A percentile compares a stretch with the other conserved stretches of the same genome.
Evolutionary conservation across 2,888 invertebrate species (phyloP).

Genomic region (Cyrtodaria siliqua): DNA sequence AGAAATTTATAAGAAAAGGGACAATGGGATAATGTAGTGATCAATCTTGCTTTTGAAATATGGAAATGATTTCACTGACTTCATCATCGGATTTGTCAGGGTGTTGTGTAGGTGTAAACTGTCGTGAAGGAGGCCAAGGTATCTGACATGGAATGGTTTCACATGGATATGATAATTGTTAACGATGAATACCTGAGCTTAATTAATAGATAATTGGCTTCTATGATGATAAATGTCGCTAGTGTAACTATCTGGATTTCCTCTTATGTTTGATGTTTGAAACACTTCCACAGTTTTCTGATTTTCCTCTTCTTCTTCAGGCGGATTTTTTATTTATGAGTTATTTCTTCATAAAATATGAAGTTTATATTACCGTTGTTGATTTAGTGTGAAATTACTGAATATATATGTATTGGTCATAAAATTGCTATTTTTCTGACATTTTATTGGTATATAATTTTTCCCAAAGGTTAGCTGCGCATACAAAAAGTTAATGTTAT

Average conservation of each 20-base stretch:
- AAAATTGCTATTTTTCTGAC: too few relatives aligned
- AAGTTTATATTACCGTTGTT: too few relatives aligned
- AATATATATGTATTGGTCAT: too few relatives aligned
- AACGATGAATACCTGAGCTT: background rate
- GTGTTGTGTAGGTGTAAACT: too few relatives aligned
- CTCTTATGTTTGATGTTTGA: constrained; percentile 3
- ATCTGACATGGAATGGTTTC: background rate
- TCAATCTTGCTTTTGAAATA: background rate
- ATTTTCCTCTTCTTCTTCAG: too few relatives aligned
- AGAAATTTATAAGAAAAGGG: background rate
- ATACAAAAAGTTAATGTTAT: background rate
- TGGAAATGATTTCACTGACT: background rate
- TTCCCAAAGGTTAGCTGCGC: background rate
- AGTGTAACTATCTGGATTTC: constrained; percentile 7
- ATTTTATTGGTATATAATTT: too few relatives aligned
- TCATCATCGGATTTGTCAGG: background rate
- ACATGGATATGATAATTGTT: background rate
- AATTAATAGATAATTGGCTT: constrained; percentile 14
- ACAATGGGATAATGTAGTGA: background rate
- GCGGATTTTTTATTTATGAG: too few relatives aligned
- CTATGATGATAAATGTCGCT: constrained; percentile 9
- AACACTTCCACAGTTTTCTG: too few relatives aligned
- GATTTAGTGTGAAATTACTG: too few relatives aligned
- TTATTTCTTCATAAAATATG: too few relatives aligned
- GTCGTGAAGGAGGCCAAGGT: background rate